Evolutionary conservation across 2,888 invertebrate species (phyloP).

Genomic region (Poecilobothrus nobilitatus): DNA sequence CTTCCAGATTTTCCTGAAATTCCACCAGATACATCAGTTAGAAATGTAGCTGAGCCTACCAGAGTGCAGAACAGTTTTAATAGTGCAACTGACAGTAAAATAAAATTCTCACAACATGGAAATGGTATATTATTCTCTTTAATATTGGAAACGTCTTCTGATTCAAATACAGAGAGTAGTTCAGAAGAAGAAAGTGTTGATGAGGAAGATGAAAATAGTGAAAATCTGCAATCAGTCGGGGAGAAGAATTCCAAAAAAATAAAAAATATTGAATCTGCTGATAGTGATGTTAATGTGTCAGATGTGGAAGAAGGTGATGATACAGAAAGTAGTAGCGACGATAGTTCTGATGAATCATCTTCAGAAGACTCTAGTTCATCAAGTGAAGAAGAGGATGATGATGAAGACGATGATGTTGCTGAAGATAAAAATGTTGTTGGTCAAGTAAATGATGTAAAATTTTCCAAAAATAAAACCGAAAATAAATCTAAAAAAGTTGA

Average conservation of each 20-base stretch:
- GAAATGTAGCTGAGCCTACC: constrained; percentile 56
- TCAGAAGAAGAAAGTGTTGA: constrained; percentile 29
- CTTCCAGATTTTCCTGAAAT: constrained; percentile 74
- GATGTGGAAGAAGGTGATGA: constrained; percentile 28
- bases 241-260: neutral
- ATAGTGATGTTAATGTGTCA: constrained; percentile 30
- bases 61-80: neutral
- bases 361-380: constrained; percentile 14
- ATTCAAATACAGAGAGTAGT: constrained; percentile 29
- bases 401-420: neutral
- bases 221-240: constrained; percentile 12
- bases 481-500: constrained; percentile 19
- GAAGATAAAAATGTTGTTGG: neutral
- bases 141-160: constrained; percentile 26
- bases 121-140: constrained; percentile 33
- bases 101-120: constrained; percentile 30
- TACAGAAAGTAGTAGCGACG: constrained; percentile 17
- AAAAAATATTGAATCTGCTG: constrained; percentile 24
- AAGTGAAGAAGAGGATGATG: constrained; percentile 7
- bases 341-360: constrained; percentile 16
- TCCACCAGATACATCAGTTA: constrained; percentile 63
- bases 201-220: constrained; percentile 22
- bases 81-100: constrained; percentile 21
- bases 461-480: neutral
- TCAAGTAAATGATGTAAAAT: neutral